Base-by-base conservation (phyloP, 1,140 invertebrate genomes). In the Mesaphorura yosii region DNA sequence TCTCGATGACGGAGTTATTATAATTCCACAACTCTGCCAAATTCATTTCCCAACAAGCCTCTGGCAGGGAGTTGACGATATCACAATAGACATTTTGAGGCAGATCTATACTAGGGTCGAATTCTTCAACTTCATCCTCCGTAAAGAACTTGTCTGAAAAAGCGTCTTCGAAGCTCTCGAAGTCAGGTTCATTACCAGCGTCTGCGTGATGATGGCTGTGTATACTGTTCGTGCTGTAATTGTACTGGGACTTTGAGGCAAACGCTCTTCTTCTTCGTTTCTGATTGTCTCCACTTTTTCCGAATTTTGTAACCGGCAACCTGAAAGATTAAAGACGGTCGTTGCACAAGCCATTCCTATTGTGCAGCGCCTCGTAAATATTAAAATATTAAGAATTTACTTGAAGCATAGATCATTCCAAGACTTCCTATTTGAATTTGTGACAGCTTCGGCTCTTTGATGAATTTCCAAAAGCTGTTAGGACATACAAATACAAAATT, bases 11-110 rank as follows among this genome's bases (percentile, higher is more conserved):
- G 17, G 68, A 67, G 28, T 67, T 65, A 65, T 81, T 70, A 64
- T 74, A 82, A 25, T 76, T 71, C 81, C 81, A 86, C 53, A 86
- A 69, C 64, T 85, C 81, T 44, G 83, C 66, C 56, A 85, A 72
- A 68, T 78, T 84, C 55, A 73, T 68, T 52, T 79, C 65, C 38
- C 78, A 71, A 63, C 83, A 86, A 31, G 70, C 72, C 44, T 66
- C 68, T 34, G 74, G 70, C 55, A 82, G 72, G 42, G 61, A 74
- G 50, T 77, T 68, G 17, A 79, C 57, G 53, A 81, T 67, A 41
- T 64, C 61, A 65, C 80, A 82, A 64, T 80, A 82, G 37, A 77
- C 59, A 2, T 71, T 65, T 46, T 69, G 62, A 53, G 71, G 67
- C 0, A 75, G 60, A 65, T 73, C 71, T 27, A 80, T 62, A 28